Evolutionary conservation across 2,113 vertebrate genomes (phyloP), one percentile per base, ranked within the genome.

Genomic region (Alligator sinensis): DNA sequence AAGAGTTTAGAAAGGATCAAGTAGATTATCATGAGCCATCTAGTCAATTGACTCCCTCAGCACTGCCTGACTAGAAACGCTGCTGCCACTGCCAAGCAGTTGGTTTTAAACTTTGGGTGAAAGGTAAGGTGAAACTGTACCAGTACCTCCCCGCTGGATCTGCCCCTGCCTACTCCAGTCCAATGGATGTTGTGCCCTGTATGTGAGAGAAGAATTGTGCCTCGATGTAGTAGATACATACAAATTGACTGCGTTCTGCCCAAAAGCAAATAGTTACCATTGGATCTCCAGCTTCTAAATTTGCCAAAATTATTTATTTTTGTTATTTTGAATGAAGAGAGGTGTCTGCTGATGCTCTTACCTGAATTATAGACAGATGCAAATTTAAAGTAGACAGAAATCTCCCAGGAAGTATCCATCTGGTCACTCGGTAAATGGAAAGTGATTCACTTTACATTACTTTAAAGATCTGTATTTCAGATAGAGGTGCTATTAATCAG

Each of bases 381-480:
- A 77, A 83, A 54, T 28, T 4, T 0, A 22, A 34, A 13, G 70
- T 93, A 55, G 90, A 24, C 64, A 92, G 13, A 47, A 80, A 75
- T 80, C 80, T 89, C n/a, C 90, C 61, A 30, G 61, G 84, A 85
- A 77, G 76, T 54, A 82, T 30, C 13, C 4, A 0, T 34, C 34
- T 80, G 81, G 77, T 82, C 47, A 63, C 9, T 79, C 64, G 24
- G 87, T 87, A 86, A 94, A 87, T 77, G 38, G 13, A 86, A 93
- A 85, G 28, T 58, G 54, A 47, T 47, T 47, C 9, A 47, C 47
- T 78, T 91, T 91, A 79, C 11, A 14, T 54, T 0, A 0, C 84
- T 63, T 88, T 80, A 54, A 3, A 94, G 92, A 90, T 85, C 91
- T 38, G 34, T 75, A 62, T 80, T 80, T 92, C 70, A 85, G 11